Base-by-base conservation (phyloP, 2,888 invertebrate species). In the Drosophila kokeensis region DNA sequence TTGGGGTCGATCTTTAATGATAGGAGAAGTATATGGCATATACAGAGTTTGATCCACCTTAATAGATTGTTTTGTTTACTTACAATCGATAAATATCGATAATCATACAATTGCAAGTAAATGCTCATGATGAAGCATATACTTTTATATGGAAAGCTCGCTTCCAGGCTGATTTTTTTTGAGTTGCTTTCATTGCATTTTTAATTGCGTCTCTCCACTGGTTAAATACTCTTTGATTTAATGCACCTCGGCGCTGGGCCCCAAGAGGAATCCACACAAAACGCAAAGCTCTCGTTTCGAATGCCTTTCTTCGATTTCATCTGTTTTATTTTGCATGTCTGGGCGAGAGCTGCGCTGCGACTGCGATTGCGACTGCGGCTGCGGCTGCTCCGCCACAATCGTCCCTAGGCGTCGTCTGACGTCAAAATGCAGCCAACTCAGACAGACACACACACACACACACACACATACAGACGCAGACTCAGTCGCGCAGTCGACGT, bases 401-500 rank as follows among this genome's bases (percentile, higher is more conserved):
- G 58, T 67, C 81, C 79, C 74, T 89, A 79, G 78, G 81, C 81
- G 71, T 80, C 79, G 72, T 82, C 78, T 87, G 88, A 88, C 88
- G 88, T 85, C 83, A 88, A 85, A 88, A 79, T 85, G 83, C 84
- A 85, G 71, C 84, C 79, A 81, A 55, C 70, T 66, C 34, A 70
- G 45, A 13, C 42, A 54, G 49, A 42, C 42, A 57, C 40, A 67
- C 34, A 50, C 36, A 69, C 34, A n/a, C n/a, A 58, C 50, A 63
- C 52, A 61, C 29, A 61, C 40, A 58, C 34, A 55, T 29, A 34
- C 24, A 53, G 24, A 57, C 34, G 18, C 52, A 57, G 30, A 63
- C 57, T 58, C 27, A 45, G 69, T 60, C 40, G 76, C 50, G 60
- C 54, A 63, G 69, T 71, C 77, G 61, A 61, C 66, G 73, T 74